phyloP scores from a whole-genome alignment of 2,797 vertebrate species.

The Rhinophrynus dorsalis region DNA sequence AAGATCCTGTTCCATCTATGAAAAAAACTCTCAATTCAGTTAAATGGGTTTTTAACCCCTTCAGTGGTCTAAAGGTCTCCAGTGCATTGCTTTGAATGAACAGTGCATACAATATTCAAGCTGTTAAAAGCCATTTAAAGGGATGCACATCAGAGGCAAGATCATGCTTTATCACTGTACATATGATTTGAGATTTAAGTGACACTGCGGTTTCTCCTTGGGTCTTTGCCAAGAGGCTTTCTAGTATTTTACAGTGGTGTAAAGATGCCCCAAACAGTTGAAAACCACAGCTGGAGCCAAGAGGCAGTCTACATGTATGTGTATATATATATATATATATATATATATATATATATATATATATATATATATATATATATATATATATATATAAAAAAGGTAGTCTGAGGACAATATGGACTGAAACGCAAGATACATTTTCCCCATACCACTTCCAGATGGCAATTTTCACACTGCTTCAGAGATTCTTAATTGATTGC shows the following conservation, averaged over 20 bases:
- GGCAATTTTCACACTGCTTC: slow-evolving; percentile 33
- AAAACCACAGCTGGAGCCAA: slow-evolving; percentile 33
- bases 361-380: too few species aligned
- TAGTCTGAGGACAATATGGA: slow-evolving; percentile 41
- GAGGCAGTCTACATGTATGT: slow-evolving; percentile 33
- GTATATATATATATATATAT: too few species aligned
- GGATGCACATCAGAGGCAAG: too few species aligned
- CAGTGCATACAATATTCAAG: too few species aligned
- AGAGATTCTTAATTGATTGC: slow-evolving; percentile 35
- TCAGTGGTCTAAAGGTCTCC: too few species aligned
- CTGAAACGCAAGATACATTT: slow-evolving; percentile 35
- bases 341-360: too few species aligned
- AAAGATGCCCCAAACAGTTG: not conserved
- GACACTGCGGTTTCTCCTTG: not conserved
- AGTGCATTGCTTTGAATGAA: too few species aligned
- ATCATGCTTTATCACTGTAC: not conserved
- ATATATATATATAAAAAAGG: slow-evolving; percentile 30
- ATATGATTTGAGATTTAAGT: not conserved
- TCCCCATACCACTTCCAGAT: slow-evolving; percentile 35
- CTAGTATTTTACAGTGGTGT: slow-evolving; percentile 1
- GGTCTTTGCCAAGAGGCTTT: slow-evolving; percentile 1
- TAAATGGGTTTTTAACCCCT: too few species aligned
- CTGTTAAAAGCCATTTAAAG: too few species aligned
- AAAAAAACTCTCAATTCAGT: too few species aligned
- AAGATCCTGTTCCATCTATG: too few species aligned